phyloP scores from a whole-genome alignment of 2,888 invertebrate species.

The Aproaerema taeniolella region DNA sequence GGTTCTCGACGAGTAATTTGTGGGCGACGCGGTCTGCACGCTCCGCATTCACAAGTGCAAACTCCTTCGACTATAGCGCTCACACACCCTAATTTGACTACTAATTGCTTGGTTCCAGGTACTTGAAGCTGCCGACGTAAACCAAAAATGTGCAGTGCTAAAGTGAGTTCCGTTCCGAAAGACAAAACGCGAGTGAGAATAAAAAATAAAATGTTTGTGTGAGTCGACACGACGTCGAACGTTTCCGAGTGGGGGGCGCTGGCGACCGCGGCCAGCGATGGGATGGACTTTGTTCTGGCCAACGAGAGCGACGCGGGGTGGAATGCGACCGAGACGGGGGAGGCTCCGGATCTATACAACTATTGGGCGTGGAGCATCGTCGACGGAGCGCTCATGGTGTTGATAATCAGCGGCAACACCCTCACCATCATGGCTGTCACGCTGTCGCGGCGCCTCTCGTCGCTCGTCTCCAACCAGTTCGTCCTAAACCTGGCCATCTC shows the following conservation, averaged over 20 bases:
- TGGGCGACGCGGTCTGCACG: constrained; percentile 28
- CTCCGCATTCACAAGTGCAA: constrained; percentile 37
- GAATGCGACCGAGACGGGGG: constrained; percentile 49
- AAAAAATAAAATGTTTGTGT: constrained; percentile 55
- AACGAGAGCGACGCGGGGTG: constrained; percentile 56
- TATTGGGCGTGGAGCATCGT: constrained; percentile 81
- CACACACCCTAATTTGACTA: constrained; percentile 23
- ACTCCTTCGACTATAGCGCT: constrained; percentile 7
- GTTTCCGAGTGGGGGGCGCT: constrained; percentile 59
- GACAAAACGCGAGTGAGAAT: constrained; percentile 42
- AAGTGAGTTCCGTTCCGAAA: constrained; percentile 32
- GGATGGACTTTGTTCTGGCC: constrained; percentile 66
- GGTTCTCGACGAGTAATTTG: constrained; percentile 39
- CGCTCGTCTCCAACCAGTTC: constrained; percentile 86
- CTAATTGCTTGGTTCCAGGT: constrained; percentile 38
- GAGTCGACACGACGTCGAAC: constrained; percentile 67
- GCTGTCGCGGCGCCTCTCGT: constrained; percentile 81
- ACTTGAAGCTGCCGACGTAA: constrained; percentile 23
- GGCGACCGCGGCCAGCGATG: constrained; percentile 71
- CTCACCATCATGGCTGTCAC: constrained; percentile 86
- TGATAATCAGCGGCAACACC: constrained; percentile 84
- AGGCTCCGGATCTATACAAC: constrained; percentile 54
- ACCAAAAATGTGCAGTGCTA: constrained; percentile 44
- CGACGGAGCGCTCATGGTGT: constrained; percentile 80
- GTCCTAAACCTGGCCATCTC: constrained; percentile 87